phyloP scores from a whole-genome alignment of 2,113 vertebrate genomes.

The Hippopotamus amphibius region DNA sequence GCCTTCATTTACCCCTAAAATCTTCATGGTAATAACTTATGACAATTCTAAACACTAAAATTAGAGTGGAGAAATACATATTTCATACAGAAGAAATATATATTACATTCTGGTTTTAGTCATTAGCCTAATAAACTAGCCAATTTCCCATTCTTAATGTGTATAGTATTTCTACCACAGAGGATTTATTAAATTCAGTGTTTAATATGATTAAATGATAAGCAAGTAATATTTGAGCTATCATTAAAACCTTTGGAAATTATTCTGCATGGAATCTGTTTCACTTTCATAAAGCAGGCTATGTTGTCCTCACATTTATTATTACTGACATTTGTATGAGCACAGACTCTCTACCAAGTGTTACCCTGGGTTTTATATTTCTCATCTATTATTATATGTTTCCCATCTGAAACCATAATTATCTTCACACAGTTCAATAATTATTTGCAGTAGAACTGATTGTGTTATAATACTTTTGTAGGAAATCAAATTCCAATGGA shows the following conservation, averaged over 20 bases:
- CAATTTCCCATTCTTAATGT: neutral
- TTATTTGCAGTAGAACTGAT: slow-evolving; percentile 80
- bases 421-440: slow-evolving; percentile 65
- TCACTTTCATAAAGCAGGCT: slow-evolving; percentile 41
- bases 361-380: slow-evolving; percentile 79
- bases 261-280: neutral
- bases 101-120: slow-evolving; percentile 19
- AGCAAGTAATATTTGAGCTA: slow-evolving; percentile 32
- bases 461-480: slow-evolving; percentile 67
- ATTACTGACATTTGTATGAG: slow-evolving; percentile 64
- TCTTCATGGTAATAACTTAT: neutral
- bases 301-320: slow-evolving; percentile 46
- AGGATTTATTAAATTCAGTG: slow-evolving; percentile 1
- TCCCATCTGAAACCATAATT: slow-evolving; percentile 74
- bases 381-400: slow-evolving; percentile 75
- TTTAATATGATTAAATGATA: slow-evolving; percentile 57
- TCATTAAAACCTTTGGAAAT: slow-evolving; percentile 58
- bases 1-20: neutral
- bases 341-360: slow-evolving; percentile 66
- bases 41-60: neutral
- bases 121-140: slow-evolving; percentile 13
- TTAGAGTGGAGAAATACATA: neutral
- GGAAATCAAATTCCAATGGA: slow-evolving; percentile 71
- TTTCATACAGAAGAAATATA: slow-evolving; percentile 8
- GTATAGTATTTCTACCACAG: neutral